Evolutionary conservation across 1,140 invertebrate species (phyloP).

Genomic region (Brachionus asplanchnoidis): DNA sequence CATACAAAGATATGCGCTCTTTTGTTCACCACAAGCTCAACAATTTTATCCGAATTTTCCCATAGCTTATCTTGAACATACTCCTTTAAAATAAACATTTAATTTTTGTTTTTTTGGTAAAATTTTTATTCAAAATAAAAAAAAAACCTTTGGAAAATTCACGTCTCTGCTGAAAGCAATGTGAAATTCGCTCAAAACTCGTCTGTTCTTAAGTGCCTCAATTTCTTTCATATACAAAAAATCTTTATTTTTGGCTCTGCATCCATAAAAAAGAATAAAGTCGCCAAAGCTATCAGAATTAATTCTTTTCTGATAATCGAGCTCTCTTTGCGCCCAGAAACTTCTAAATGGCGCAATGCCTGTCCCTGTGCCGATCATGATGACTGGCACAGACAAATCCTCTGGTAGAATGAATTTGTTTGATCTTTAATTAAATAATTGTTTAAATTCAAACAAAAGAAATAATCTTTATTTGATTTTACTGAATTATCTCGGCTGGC

Average conservation of each 20-base stretch:
- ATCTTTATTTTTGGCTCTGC: slow-evolving; percentile 73
- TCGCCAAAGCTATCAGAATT: slow-evolving; percentile 61
- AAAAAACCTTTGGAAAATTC: slow-evolving; percentile 58
- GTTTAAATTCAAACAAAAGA: slow-evolving; percentile 50
- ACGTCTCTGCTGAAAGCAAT: slow-evolving; percentile 79
- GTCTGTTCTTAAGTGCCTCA: slow-evolving; percentile 65
- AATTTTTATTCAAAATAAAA: too few relatives aligned
- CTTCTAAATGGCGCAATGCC: slow-evolving; percentile 40
- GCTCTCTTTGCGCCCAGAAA: not conserved
- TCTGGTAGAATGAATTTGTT: slow-evolving; percentile 44
- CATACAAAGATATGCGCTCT: slow-evolving; percentile 97
- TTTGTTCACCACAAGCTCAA: slow-evolving; percentile 80
- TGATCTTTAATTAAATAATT: slow-evolving; percentile 42
- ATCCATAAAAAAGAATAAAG: slow-evolving; percentile 85
- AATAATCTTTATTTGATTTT: slow-evolving; percentile 62
- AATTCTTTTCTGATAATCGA: not conserved
- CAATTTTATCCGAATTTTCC: slow-evolving; percentile 79
- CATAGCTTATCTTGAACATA: slow-evolving; percentile 90
- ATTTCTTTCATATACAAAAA: slow-evolving; percentile 77
- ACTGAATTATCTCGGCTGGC: slow-evolving; percentile 75
- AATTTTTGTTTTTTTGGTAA: too few relatives aligned
- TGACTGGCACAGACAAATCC: not conserved
- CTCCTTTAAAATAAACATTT: slow-evolving; percentile 60
- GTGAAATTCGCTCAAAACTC: slow-evolving; percentile 72
- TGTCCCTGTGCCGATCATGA: slow-evolving; percentile 19